Evolutionary conservation across 1,140 invertebrate genomes (phyloP).

Genomic region (Schlechtendalia chinensis): DNA sequence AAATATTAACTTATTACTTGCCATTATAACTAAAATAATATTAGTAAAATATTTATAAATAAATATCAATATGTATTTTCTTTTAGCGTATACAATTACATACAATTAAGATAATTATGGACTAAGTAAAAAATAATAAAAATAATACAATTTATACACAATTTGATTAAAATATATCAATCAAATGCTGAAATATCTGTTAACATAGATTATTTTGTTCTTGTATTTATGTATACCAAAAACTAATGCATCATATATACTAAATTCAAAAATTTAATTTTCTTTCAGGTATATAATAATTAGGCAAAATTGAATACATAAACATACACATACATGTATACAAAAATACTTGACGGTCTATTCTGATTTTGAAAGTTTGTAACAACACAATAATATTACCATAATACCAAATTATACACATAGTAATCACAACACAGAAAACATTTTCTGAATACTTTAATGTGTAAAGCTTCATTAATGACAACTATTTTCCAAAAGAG

Average conservation of each 20-base stretch:
- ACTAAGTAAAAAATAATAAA: conserved; percentile 24
- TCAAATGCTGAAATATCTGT: not conserved
- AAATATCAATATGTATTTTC: not conserved
- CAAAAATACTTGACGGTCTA: conserved; percentile 23
- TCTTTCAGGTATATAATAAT: conserved; percentile 11
- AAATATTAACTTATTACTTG: conserved; percentile 10
- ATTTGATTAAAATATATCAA: conserved; percentile 13
- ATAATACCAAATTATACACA: conserved; percentile 6
- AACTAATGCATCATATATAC: not conserved
- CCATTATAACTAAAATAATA: not conserved
- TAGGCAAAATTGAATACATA: not conserved
- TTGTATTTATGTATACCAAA: not conserved
- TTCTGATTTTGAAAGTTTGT: not conserved
- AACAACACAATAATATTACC: not conserved
- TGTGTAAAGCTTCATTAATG: not conserved
- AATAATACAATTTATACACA: conserved; percentile 5
- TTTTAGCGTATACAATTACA: conserved; percentile 15
- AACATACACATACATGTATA: conserved; percentile 2
- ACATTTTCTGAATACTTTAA: conserved; percentile 1
- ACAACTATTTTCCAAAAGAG: conserved; percentile 15
- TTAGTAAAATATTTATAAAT: conserved; percentile 26
- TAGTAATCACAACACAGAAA: not conserved
- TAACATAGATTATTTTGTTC: conserved; percentile 11
- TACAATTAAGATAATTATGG: conserved; percentile 6
- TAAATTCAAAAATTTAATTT: not conserved